These are phyloP conservation scores for Saxidomus purpurata DNA, from an alignment of 1,140 invertebrate genomes.

Conservation along the genomic window DNA sequence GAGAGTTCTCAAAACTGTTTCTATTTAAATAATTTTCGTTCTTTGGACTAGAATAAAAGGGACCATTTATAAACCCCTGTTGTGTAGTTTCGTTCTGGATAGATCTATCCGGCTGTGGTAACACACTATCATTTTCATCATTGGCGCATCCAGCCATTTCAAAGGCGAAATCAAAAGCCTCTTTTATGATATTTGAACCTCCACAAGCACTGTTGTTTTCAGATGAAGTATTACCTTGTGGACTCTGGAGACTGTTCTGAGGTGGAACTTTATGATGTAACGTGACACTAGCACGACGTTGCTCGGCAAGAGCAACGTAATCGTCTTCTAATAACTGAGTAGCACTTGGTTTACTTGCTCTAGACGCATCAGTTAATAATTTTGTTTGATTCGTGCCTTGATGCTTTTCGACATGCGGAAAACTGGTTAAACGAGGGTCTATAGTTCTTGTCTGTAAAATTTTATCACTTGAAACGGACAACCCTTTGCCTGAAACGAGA, in stretches of 20 bases:
- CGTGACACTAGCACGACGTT: conserved; percentile 45
- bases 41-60: background rate
- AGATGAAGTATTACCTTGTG: background rate
- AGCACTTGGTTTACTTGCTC: background rate
- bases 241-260: background rate
- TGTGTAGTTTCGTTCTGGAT: background rate
- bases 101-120: background rate
- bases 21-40: background rate
- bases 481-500: background rate
- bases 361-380: background rate
- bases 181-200: conserved; percentile 27
- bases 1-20: background rate
- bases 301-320: conserved; percentile 34
- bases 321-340: background rate
- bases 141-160: background rate
- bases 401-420: background rate
- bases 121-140: background rate
- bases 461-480: conserved; percentile 29
- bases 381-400: background rate
- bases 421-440: conserved; percentile 37
- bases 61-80: background rate
- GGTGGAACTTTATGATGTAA: conserved; percentile 50
- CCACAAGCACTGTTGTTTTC: background rate
- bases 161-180: conserved; percentile 36
- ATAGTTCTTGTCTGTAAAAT: conserved; percentile 51